Evolutionary conservation across 2,113 vertebrate species (phyloP).

Genomic region (Corydoras sp.): DNA sequence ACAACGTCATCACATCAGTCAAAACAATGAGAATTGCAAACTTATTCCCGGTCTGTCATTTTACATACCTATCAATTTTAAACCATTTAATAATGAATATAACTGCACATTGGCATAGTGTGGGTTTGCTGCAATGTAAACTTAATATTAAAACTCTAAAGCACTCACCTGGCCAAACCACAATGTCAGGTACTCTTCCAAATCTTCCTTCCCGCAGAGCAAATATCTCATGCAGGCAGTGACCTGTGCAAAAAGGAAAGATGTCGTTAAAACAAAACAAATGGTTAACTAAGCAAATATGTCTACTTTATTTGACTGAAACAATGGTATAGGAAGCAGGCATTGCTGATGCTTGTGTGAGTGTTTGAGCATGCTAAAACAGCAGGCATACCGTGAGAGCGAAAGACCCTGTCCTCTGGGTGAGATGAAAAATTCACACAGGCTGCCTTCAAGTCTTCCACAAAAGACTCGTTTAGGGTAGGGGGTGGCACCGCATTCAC

Average conservation of each 20-base stretch:
- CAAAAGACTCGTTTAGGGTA: conserved; percentile 80
- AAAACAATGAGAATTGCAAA: background rate
- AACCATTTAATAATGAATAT: no score
- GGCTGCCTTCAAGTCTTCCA: conserved; percentile 81
- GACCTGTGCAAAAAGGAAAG: conserved; percentile 69
- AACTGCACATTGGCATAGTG: no score
- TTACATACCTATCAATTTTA: no score
- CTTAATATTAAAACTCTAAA: background rate
- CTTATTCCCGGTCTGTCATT: background rate
- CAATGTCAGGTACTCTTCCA: conserved; percentile 87
- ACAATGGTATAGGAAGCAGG: background rate
- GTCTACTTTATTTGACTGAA: no score
- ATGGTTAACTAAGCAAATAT: background rate
- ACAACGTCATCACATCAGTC: no score
- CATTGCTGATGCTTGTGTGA: background rate
- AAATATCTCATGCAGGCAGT: conserved; percentile 96
- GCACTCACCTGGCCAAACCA: conserved; percentile 91
- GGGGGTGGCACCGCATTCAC: conserved; percentile 75
- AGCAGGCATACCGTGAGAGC: conserved; percentile 79
- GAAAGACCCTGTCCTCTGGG: conserved; percentile 87
- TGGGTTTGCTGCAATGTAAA: background rate
- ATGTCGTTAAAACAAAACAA: background rate
- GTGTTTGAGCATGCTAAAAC: background rate
- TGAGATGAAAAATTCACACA: conserved; percentile 82
- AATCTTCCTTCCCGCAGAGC: conserved; percentile 90